Base-by-base conservation (phyloP, 1,140 invertebrate species). In the Globodera rostochiensis region DNA sequence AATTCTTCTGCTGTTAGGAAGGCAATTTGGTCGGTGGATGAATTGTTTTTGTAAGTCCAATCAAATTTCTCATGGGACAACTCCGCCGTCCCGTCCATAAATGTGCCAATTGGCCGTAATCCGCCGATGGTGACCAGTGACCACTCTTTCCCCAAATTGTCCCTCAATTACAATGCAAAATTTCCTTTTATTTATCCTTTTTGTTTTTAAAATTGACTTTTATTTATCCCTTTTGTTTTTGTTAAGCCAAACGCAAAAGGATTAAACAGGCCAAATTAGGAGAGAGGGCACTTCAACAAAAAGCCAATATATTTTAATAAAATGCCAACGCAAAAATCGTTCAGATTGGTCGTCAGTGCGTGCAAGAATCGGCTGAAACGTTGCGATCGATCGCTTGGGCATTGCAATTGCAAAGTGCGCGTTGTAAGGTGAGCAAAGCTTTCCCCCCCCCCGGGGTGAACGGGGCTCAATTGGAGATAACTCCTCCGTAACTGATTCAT, bases 341-440 rank as follows among this genome's bases (percentile, higher is more conserved):
- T 79, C 83, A 86, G 85, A 80, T 74, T 25, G 85, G 84, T 25
- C 81, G 86, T 57, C 74, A 71, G 19, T 84, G 25, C 50, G 84
- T 86, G 4, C 86, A 87, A 11, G 76, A 85, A 4, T 82, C 80
- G 13, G 21, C 85, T 15, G 69, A 86, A 21, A 45, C 80, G 45
- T 57, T 86, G 25, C 60, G 73, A 7, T 69, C 74, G 36, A 74
- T 87, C 19, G 86, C 83, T 57, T 84, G 80, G 47, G 70, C 85
- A 6, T 47, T 87, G 67, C 83, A 86, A 66, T 73, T 86, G 47
- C 84, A 80, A 15, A 87, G 81, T 73, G 60, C 82, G 36, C 70
- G 84, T 25, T 86, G 86, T 71, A 85, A 86, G 79, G 85, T 87
- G 21, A 66, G 85, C 75, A n/a, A 21, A 5, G 21, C 6, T 75